Conservation (phyloP, 1,140 invertebrate species). For the Saxidomus purpurata region DNA sequence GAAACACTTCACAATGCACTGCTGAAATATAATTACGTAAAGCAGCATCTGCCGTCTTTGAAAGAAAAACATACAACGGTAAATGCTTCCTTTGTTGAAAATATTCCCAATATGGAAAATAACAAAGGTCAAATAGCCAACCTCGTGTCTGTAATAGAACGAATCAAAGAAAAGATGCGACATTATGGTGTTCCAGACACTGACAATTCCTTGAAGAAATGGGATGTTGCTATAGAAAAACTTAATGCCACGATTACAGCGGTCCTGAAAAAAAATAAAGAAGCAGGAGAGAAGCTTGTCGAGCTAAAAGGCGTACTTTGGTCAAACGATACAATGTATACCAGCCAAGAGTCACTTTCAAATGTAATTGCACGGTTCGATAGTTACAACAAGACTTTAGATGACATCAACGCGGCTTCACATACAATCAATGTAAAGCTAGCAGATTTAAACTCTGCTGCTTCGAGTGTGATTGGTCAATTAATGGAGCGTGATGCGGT, state of each 20-base stretch:
- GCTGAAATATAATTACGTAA: conserved; percentile 38
- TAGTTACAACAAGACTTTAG: conserved; percentile 52
- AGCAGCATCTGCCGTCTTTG: conserved; percentile 16
- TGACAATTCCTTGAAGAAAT: conserved; percentile 39
- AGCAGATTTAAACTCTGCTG: conserved; percentile 1
- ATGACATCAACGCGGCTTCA: conserved; percentile 37
- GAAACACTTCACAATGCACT: conserved; percentile 41
- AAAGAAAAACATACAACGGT: conserved; percentile 18
- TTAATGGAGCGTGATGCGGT: conserved; percentile 44
- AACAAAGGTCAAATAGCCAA: conserved; percentile 24
- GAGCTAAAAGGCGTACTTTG: conserved; percentile 32
- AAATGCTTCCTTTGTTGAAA: conserved; percentile 11
- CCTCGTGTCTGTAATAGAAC: conserved; percentile 25
- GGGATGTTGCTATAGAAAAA: conserved; percentile 40
- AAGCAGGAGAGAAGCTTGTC: background rate
- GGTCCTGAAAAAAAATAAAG: conserved; percentile 31
- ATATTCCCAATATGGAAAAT: conserved; percentile 32
- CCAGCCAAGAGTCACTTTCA: conserved; percentile 6
- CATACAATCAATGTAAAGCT: conserved; percentile 42
- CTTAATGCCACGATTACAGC: conserved; percentile 40
- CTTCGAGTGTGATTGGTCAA: background rate
- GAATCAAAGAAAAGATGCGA: conserved; percentile 53
- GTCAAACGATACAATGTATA: conserved; percentile 12
- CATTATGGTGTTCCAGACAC: conserved; percentile 46
- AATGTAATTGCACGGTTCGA: conserved; percentile 43